These are phyloP conservation scores for Pavo muticus DNA, from an alignment of 2,113 vertebrate species.

Conservation along the genomic window DNA sequence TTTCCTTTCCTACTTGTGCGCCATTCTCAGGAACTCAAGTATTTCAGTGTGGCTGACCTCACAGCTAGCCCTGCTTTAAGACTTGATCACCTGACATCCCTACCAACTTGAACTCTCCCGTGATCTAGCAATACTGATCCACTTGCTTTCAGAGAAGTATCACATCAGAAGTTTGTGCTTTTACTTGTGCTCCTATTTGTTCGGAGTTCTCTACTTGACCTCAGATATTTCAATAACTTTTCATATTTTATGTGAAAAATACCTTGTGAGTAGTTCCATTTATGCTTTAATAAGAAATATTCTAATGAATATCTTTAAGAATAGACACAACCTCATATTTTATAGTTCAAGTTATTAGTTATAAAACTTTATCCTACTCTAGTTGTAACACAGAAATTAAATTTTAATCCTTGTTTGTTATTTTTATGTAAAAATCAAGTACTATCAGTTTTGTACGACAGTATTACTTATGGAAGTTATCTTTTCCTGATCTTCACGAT, in stretches of 20 bases:
- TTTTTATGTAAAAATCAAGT: not conserved
- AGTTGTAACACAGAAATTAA: not conserved
- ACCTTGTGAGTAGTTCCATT: not conserved
- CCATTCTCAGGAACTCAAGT: not conserved
- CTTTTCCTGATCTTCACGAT: not conserved
- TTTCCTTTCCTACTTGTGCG: not conserved
- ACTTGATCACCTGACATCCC: not conserved
- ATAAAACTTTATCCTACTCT: not conserved
- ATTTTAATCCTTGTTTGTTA: not conserved
- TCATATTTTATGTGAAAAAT: not conserved
- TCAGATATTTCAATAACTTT: not conserved
- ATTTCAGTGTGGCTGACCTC: not conserved
- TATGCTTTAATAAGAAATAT: not conserved
- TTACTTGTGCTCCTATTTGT: not conserved
- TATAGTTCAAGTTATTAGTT: not conserved
- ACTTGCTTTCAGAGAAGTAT: not conserved
- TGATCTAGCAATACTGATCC: not conserved
- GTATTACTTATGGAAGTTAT: not conserved
- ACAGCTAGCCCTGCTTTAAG: not conserved
- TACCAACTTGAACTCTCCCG: not conserved
- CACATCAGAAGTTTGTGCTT: not conserved
- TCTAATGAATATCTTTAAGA: not conserved
- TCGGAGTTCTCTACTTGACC: not conserved
- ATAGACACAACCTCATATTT: not conserved
- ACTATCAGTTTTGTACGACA: not conserved